phyloP scores from a whole-genome alignment of 2,888 invertebrate genomes.

The Andrena bucephala region DNA sequence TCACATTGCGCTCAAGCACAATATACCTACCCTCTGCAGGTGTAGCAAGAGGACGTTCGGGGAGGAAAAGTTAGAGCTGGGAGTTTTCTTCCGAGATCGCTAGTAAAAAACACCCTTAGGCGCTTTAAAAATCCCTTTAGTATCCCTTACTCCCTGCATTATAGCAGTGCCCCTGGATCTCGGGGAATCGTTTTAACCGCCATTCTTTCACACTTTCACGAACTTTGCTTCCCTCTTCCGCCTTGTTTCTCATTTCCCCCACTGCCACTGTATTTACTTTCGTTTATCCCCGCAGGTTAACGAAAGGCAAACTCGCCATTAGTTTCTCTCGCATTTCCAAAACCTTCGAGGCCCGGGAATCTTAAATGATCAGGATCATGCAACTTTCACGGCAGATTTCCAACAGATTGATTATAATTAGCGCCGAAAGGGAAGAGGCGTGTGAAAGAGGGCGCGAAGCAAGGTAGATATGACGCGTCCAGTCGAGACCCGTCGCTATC shows the following conservation, averaged over 20 bases:
- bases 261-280: neutral
- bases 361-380: neutral
- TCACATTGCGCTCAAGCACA: neutral
- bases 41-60: slow-evolving; percentile 4
- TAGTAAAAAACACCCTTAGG: slow-evolving; percentile 3
- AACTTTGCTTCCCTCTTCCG: neutral
- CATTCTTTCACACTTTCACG: neutral
- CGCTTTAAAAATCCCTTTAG: slow-evolving; percentile 6
- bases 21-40: neutral
- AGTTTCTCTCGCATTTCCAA: neutral
- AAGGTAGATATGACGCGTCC: neutral
- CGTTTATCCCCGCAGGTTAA: neutral
- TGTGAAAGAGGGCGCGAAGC: neutral
- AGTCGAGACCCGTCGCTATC: slow-evolving; percentile 32
- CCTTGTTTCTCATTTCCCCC: neutral
- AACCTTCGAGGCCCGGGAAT: neutral
- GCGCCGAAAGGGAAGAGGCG: neutral
- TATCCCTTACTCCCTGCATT: neutral
- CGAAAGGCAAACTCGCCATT: no score
- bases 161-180: neutral
- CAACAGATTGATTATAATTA: slow-evolving; percentile 36
- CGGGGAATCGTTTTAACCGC: neutral
- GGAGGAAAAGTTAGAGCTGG: slow-evolving; percentile 14
- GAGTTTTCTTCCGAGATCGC: slow-evolving; percentile 11
- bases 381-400: neutral